Percentiles rank a stretch among this genome's conserved stretches.
Conservation (phyloP, 2,113 vertebrate genomes). For the Sceloporus tristichus region DNA sequence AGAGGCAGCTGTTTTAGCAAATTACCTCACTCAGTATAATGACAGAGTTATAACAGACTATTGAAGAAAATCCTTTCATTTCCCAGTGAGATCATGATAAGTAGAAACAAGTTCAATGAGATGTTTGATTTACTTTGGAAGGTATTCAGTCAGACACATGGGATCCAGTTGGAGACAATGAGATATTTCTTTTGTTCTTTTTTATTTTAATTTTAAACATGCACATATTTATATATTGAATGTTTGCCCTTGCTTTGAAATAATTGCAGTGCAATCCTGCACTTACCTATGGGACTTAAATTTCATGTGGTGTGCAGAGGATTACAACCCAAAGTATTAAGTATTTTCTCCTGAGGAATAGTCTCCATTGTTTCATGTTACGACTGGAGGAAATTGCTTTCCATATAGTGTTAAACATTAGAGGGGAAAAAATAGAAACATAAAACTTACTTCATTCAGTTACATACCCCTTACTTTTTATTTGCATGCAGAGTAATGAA, state of each 20-base stretch:
- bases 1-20: constrained; percentile 82
- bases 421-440: constrained; percentile 43
- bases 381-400: constrained; percentile 55
- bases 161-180: constrained; percentile 59
- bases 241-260: constrained; percentile 66
- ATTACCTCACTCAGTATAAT: constrained; percentile 81
- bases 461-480: neutral
- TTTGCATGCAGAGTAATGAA: neutral
- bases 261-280: neutral
- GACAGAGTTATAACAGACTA: constrained; percentile 73
- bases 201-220: constrained; percentile 29
- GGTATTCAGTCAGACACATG: constrained; percentile 69
- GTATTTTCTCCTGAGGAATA: constrained; percentile 63
- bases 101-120: constrained; percentile 76
- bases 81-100: constrained; percentile 79
- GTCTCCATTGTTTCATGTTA: constrained; percentile 66
- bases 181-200: constrained; percentile 68
- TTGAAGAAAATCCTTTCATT: constrained; percentile 77
- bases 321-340: constrained; percentile 52
- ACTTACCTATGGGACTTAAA: neutral
- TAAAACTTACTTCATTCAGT: neutral
- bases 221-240: constrained; percentile 49
- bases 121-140: constrained; percentile 80
- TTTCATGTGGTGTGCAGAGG: neutral
- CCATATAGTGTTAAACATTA: constrained; percentile 31